Base-by-base conservation (phyloP, 2,888 invertebrate species). In the Cryptus armator region DNA sequence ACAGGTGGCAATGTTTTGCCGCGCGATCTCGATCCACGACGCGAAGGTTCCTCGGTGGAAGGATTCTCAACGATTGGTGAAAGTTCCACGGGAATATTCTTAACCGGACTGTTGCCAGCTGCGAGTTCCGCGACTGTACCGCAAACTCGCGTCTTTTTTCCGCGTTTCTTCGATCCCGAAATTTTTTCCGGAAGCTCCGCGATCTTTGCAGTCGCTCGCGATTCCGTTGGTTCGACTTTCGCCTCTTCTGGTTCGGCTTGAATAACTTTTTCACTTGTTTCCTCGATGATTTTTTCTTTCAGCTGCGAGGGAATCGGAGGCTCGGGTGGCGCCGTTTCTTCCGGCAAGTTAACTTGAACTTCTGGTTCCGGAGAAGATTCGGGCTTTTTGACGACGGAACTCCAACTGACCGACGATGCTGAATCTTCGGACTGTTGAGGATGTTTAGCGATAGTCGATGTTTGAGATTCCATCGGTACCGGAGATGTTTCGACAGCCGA, bases 101-200 rank as follows among this genome's bases (percentile, higher is more conserved):
- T 81, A 3, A n/a, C 9, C 10, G 84, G 32, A 16, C 37, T 59
- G 37, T 37, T 37, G 7, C 46, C 32, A n/a, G 67, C 29, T 9
- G 37, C 29, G 10, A 32, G 37, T 67, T 77, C 62, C 6, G 1
- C 75, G 29, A 5, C n/a, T n/a, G 53, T 12, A 12, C 24, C 66
- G 6, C 37, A 19, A 12, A 48, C 48, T 7, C 85, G 76, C 44
- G 76, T 71, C 44, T 85, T 85, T 62, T 82, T 85, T 9, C 85
- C 85, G 12, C 72, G 68, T n/a, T 86, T 86, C 19, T 77, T 85
- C 44, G 81, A 14, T 14, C 76, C 6, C 19, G 16, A 44, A 37
- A 24, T 12, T 77, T 80, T 78, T 1, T 84, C 81, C n/a, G 64
- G 3, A 16, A 19, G n/a, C 7, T 85, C 80, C 19, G n/a, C 9